Evolutionary conservation across 2,797 vertebrate species (phyloP), one percentile per base, ranked within the genome.

Genomic region (Bovichtus diacanthus): DNA sequence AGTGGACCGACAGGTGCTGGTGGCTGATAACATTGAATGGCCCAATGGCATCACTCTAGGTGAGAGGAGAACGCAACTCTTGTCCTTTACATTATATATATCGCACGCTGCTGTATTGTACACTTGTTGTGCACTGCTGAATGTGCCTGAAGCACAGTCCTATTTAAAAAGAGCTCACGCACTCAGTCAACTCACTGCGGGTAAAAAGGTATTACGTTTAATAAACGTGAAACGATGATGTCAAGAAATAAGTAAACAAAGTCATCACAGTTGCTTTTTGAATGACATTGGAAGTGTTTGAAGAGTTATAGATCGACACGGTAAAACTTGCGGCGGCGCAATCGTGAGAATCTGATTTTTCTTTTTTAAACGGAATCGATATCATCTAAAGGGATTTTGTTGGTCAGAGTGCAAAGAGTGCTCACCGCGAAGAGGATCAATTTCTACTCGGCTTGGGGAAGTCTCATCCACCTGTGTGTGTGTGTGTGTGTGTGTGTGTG

Each of bases 21-120:
- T 99, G 82, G 95, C 94, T 0, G 96, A 98, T 81, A 94, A 96
- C 84, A 98, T 99, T 4, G 97, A 99, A 84, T 99, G 98, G 98
- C 98, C 98, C 75, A 99, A 99, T 2, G 98, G 98, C 80, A 99
- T 99, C 91, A 96, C 98, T 0, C 94, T 99, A 3, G 98, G 98
- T 99, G 90, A 95, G 92, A 56, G 5, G 13, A 54, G 15, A 62
- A 19, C 23, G 34, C 3, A 38, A 3, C 18, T n/a, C 15, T 9
- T 29, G 27, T 47, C 19, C n/a, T 9, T 50, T 18, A 60, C 9
- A 34, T 27, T n/a, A 0, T 19, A 21, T 19, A 21, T 29, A 10
- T 62, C 19, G 69, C 36, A 73, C 2, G 5, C 12, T 34, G 46
- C 34, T 64, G 8, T 43, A 44, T 76, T 58, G 71, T 5, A 47